Percentiles rank a stretch among this genome's conserved stretches.
phyloP scores from a whole-genome alignment of 2,113 vertebrate species.

The Carlito syrichta region DNA sequence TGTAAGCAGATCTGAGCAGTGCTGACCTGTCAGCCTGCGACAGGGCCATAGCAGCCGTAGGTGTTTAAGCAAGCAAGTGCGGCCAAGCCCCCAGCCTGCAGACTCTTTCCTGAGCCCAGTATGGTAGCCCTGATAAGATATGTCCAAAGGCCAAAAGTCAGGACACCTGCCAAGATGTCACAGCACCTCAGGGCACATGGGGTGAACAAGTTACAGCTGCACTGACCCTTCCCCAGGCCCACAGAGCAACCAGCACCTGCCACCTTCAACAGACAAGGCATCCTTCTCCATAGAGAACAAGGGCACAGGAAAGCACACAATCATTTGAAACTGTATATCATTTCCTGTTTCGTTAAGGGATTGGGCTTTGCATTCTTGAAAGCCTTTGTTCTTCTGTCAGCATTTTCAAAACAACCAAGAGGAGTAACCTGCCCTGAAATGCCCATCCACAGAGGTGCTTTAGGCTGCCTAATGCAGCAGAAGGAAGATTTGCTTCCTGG shows the following conservation, averaged over 20 bases:
- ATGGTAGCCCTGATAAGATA: constrained; percentile 63
- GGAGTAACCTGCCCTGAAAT: background rate
- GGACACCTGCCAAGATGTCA: constrained; percentile 37
- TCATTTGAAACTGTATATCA: constrained; percentile 1
- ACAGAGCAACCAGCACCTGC: constrained; percentile 36
- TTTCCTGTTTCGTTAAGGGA: background rate
- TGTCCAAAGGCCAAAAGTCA: constrained; percentile 62
- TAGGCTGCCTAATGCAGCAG: background rate
- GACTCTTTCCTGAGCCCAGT: constrained; percentile 36
- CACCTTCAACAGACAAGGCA: constrained; percentile 43
- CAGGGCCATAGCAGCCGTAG: constrained; percentile 55
- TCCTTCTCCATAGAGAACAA: constrained; percentile 44
- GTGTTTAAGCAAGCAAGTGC: constrained; percentile 76
- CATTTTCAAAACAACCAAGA: constrained; percentile 33
- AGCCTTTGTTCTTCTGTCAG: constrained; percentile 45
- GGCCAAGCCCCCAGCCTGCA: constrained; percentile 67
- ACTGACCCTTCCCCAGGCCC: constrained; percentile 37
- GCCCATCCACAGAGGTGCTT: background rate
- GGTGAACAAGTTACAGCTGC: constrained; percentile 13
- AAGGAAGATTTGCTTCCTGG: background rate
- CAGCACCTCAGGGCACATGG: background rate
- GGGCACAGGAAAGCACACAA: background rate
- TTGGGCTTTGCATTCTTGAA: constrained; percentile 9
- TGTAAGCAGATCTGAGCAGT: background rate
- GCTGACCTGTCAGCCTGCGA: background rate